These are phyloP conservation scores for Palloptera scutellata DNA, from an alignment of 2,888 invertebrate species.

Conservation along the genomic window DNA sequence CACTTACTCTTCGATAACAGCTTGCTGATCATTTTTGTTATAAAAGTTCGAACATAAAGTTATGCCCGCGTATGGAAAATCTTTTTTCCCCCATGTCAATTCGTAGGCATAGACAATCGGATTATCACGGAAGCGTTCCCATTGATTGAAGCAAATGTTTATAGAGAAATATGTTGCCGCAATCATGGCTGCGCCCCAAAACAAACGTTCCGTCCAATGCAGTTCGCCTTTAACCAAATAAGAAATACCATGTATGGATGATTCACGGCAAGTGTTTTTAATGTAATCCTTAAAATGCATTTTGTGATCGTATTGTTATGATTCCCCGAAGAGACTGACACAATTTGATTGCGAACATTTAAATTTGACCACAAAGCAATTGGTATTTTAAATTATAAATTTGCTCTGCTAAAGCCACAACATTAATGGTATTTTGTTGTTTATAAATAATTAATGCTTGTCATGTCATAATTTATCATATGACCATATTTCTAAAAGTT, in stretches of 20 bases:
- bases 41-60: slow-evolving; percentile 66
- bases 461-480: background rate
- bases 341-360: slow-evolving; percentile 6
- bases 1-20: slow-evolving; percentile 53
- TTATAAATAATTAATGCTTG: slow-evolving; percentile 28
- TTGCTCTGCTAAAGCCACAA: background rate
- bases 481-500: too few relatives aligned
- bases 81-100: slow-evolving; percentile 64
- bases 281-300: slow-evolving; percentile 39
- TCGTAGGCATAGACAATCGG: slow-evolving; percentile 67
- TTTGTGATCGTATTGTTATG: too few relatives aligned
- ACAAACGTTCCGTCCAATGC: slow-evolving; percentile 54
- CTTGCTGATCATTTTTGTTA: slow-evolving; percentile 51
- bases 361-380: too few relatives aligned
- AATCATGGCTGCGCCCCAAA: slow-evolving; percentile 51
- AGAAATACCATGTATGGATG: slow-evolving; percentile 57
- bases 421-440: slow-evolving; percentile 37
- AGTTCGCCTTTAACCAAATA: slow-evolving; percentile 52
- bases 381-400: too few relatives aligned
- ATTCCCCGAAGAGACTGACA: too few relatives aligned
- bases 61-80: slow-evolving; percentile 65
- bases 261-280: slow-evolving; percentile 47
- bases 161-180: slow-evolving; percentile 50
- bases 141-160: slow-evolving; percentile 51
- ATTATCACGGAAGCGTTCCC: slow-evolving; percentile 65